Conservation (phyloP, 2,113 vertebrate species). For the Gobiocypris rarus region DNA sequence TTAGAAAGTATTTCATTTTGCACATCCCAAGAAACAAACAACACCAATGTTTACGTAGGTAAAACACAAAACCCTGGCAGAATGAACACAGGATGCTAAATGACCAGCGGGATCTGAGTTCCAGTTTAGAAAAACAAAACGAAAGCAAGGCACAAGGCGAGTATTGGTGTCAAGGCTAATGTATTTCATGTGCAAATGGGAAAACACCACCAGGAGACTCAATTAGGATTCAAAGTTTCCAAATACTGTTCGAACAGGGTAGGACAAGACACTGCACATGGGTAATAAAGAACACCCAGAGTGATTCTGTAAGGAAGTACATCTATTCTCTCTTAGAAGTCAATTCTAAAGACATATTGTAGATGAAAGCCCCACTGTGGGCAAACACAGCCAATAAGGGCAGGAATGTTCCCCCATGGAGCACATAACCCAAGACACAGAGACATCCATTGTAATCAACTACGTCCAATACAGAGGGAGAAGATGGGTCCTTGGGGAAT, state of each 20-base stretch:
- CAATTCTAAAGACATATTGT: constrained; percentile 32
- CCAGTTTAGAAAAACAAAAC: constrained; percentile 21
- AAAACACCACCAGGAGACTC: constrained; percentile 39
- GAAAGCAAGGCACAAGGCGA: constrained; percentile 27
- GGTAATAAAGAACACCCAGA: constrained; percentile 2
- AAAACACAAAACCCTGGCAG: constrained; percentile 27
- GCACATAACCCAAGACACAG: constrained; percentile 44
- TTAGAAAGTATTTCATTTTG: background rate
- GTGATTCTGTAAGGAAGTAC: constrained; percentile 11
- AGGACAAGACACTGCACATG: background rate
- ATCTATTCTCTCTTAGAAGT: constrained; percentile 3
- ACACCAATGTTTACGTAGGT: constrained; percentile 10
- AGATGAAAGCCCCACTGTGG: constrained; percentile 27
- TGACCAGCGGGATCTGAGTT: constrained; percentile 6
- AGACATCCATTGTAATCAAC: constrained; percentile 52
- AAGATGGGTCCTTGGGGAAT: constrained; percentile 36
- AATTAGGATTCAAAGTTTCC: constrained; percentile 25
- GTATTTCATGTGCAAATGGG: constrained; percentile 24
- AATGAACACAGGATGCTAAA: constrained; percentile 15
- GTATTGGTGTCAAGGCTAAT: constrained; percentile 36
- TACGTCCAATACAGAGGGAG: constrained; percentile 46
- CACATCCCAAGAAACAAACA: background rate
- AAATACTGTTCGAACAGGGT: background rate
- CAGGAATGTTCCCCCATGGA: constrained; percentile 54
- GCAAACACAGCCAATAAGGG: constrained; percentile 49